These are phyloP conservation scores for Daboia siamensis DNA, from an alignment of 2,113 vertebrate genomes.

Conservation along the genomic window DNA sequence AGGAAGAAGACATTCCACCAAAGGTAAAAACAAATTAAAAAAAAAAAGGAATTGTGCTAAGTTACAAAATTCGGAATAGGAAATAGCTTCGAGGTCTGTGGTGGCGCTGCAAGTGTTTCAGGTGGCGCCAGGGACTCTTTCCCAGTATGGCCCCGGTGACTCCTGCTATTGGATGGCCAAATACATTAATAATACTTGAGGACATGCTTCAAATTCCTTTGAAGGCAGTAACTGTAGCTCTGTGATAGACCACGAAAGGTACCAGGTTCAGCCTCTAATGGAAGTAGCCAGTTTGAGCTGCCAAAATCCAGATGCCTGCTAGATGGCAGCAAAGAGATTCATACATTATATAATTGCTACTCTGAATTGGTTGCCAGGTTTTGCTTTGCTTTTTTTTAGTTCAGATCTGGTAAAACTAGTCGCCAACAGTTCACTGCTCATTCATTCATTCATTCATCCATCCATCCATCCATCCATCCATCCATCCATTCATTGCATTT, in stretches of 20 bases:
- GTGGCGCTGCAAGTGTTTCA: neutral
- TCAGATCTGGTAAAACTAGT: neutral
- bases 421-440: neutral
- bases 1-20: constrained; percentile 96
- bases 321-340: neutral
- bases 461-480: neutral
- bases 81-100: neutral
- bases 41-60: constrained; percentile 45
- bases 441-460: neutral
- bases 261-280: neutral
- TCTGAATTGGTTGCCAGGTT: neutral
- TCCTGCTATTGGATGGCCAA: neutral
- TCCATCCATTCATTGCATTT: neutral
- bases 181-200: neutral
- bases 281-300: neutral
- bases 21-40: constrained; percentile 88
- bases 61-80: constrained; percentile 42
- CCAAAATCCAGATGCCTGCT: neutral
- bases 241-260: neutral
- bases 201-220: neutral
- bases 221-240: neutral
- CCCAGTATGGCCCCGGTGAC: neutral
- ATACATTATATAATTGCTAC: neutral
- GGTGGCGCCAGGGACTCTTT: too few species aligned
- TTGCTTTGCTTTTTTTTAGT: neutral